Percentiles rank a stretch among this genome's conserved stretches.
Conservation (phyloP, 2,888 invertebrate species). For the Phengaris alcon region DNA sequence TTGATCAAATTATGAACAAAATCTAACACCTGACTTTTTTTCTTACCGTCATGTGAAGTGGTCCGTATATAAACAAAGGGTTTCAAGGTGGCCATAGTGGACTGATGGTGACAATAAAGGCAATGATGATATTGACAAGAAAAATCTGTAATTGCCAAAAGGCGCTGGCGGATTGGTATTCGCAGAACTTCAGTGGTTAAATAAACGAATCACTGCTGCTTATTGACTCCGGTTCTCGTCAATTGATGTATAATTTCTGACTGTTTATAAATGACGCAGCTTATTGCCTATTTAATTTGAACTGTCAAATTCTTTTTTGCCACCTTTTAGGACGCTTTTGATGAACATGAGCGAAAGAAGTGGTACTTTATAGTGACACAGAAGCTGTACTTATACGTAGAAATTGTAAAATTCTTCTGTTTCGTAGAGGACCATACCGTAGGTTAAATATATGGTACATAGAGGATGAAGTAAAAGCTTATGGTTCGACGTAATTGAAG, state of each 20-base stretch:
- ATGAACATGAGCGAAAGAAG: neutral
- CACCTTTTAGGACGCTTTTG: neutral
- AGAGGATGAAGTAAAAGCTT: too few relatives aligned
- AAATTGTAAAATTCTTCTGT: too few relatives aligned
- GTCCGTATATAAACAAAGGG: neutral
- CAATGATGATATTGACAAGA: neutral
- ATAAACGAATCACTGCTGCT: slow-evolving; percentile 2
- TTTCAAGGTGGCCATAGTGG: neutral
- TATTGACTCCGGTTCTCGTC: neutral
- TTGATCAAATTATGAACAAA: too few relatives aligned
- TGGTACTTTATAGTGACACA: too few relatives aligned
- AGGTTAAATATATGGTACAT: too few relatives aligned
- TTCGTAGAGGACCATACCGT: too few relatives aligned
- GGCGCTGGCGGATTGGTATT: neutral
- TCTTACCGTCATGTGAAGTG: too few relatives aligned
- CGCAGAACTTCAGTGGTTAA: slow-evolving; percentile 10
- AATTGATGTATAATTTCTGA: neutral
- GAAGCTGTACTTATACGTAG: too few relatives aligned
- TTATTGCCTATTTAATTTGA: neutral
- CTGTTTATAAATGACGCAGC: neutral
- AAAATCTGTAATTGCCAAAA: slow-evolving; percentile 2
- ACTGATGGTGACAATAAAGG: neutral
- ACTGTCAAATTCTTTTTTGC: neutral
- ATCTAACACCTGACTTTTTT: too few relatives aligned
- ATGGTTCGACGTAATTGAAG: too few relatives aligned